phyloP scores from a whole-genome alignment of 2,113 vertebrate species.

The Mustela nigripes region DNA sequence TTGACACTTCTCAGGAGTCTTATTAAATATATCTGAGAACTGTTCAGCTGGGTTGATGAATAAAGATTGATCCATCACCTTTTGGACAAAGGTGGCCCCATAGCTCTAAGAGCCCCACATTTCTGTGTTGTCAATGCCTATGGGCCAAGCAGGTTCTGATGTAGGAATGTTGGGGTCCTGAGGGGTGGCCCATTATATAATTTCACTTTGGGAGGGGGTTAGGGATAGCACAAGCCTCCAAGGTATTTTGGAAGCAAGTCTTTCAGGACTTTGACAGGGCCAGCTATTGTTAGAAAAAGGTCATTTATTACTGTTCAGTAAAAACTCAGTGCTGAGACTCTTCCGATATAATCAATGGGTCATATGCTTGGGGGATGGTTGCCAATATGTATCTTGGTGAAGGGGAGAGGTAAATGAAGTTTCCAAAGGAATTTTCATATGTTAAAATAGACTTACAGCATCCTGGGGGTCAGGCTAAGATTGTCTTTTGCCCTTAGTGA shows the following conservation, averaged over 20 bases:
- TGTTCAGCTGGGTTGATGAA: background rate
- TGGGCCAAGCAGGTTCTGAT: background rate
- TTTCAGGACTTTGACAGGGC: background rate
- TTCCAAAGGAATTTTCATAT: background rate
- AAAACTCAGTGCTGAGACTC: background rate
- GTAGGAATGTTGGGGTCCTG: background rate
- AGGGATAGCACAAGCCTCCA: background rate
- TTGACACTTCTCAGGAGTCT: background rate
- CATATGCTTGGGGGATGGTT: background rate
- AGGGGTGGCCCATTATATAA: background rate
- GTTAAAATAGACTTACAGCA: background rate
- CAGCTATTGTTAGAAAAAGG: background rate
- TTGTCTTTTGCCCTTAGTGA: background rate
- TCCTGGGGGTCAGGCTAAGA: background rate
- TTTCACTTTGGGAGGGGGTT: background rate
- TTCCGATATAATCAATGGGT: background rate
- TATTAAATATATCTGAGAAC: background rate
- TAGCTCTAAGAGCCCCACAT: rapidly evolving
- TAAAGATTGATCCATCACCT: background rate
- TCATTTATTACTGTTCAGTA: background rate
- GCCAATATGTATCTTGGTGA: background rate
- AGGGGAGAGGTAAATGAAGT: background rate
- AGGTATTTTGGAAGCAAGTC: background rate
- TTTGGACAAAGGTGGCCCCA: background rate
- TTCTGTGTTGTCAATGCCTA: background rate